Percentiles rank a stretch among this genome's conserved stretches.
Conservation (phyloP, 1,140 invertebrate genomes). For the Trinorchestia longiramus region DNA sequence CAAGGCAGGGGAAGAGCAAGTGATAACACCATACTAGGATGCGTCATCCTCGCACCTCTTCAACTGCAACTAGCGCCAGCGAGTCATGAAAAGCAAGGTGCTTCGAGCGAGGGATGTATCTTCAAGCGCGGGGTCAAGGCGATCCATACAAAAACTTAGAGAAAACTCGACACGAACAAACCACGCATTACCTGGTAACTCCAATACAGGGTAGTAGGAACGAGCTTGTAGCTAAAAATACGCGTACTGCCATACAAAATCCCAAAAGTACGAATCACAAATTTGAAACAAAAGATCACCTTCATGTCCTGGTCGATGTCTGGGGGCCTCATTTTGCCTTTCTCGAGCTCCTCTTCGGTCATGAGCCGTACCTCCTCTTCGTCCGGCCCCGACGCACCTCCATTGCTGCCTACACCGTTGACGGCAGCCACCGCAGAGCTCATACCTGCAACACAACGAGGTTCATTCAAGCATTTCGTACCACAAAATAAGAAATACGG, state of each 20-base stretch:
- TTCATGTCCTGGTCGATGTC: constrained; percentile 67
- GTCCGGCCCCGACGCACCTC: constrained; percentile 37
- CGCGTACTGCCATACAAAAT: not conserved
- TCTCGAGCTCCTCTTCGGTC: constrained; percentile 67
- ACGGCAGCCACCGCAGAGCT: constrained; percentile 61
- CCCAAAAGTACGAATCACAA: not conserved
- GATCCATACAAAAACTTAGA: not conserved
- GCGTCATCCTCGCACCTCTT: not conserved
- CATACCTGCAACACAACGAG: not conserved
- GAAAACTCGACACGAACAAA: not conserved
- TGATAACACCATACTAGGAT: not conserved
- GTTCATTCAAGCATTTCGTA: not conserved
- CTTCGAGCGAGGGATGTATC: not conserved
- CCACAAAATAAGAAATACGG: too few relatives aligned
- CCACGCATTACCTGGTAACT: not conserved
- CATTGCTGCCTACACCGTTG: constrained; percentile 59
- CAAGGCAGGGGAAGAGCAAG: not conserved
- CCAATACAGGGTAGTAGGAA: not conserved
- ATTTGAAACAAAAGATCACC: constrained; percentile 55
- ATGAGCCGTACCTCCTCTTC: constrained; percentile 65
- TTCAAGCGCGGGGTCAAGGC: not conserved
- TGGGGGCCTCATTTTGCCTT: constrained; percentile 66
- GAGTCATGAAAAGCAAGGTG: not conserved
- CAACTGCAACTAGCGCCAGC: not conserved
- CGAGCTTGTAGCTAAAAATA: not conserved